phyloP scores from a whole-genome alignment of 2,797 vertebrate genomes.

The Picus viridis region DNA sequence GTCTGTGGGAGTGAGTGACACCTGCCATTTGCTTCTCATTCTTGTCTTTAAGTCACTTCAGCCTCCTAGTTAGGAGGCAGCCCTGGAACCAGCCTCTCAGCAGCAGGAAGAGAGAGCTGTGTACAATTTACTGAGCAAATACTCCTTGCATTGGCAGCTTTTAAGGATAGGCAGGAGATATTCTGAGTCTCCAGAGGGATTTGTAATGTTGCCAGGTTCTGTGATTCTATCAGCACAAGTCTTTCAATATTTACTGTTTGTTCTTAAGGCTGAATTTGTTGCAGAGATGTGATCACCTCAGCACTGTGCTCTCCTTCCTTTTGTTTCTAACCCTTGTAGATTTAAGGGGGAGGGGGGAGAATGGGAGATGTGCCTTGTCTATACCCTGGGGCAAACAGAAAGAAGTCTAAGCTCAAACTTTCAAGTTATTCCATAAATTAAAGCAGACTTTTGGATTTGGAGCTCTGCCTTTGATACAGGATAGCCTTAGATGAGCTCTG shows the following conservation, averaged over 20 bases:
- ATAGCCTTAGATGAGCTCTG: neutral
- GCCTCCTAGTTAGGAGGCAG: neutral
- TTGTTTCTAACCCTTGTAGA: neutral
- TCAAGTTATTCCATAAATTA: neutral
- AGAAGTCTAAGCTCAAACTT: neutral
- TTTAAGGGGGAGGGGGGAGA: neutral
- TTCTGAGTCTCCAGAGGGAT: neutral
- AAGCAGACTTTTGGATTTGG: neutral
- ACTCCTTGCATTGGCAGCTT: neutral
- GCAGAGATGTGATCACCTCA: neutral
- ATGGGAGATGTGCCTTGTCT: neutral
- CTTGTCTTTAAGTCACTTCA: neutral
- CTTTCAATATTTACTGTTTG: conserved; percentile 28
- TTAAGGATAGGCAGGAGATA: neutral
- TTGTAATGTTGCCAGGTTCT: neutral
- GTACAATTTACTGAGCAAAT: neutral
- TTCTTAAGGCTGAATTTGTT: conserved; percentile 4
- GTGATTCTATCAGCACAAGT: neutral
- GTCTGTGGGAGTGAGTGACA: no score
- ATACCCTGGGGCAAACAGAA: neutral
- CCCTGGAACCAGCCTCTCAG: neutral
- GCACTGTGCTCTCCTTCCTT: neutral
- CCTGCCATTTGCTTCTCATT: neutral
- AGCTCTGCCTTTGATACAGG: neutral
- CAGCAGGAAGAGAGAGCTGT: neutral